Percentiles rank a stretch among this genome's conserved stretches.
phyloP scores from a whole-genome alignment of 2,888 invertebrate species.

The Orchestes rusci region DNA sequence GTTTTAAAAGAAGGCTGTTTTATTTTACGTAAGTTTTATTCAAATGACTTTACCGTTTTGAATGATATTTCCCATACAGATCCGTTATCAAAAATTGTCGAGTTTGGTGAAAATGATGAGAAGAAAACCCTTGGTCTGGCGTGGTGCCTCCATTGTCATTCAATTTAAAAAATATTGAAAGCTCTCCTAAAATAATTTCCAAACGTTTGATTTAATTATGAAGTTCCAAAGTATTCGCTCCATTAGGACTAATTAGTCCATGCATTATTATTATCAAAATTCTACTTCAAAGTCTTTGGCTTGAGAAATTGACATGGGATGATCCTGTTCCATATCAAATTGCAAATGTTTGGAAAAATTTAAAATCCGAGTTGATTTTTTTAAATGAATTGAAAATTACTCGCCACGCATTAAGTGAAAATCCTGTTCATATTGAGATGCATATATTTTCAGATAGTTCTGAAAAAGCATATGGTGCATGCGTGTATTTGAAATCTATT shows the following conservation, averaged over 20 bases:
- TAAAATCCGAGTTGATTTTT: neutral
- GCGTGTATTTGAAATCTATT: neutral
- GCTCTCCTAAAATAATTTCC: no score
- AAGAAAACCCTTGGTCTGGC: slow-evolving; percentile 13
- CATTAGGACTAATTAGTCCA: slow-evolving; percentile 22
- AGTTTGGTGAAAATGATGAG: slow-evolving; percentile 13
- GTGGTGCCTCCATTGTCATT: slow-evolving; percentile 6
- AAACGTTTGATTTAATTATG: slow-evolving; percentile 19
- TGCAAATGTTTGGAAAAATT: slow-evolving; percentile 2
- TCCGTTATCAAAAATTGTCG: slow-evolving; percentile 8
- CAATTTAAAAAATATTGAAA: no score
- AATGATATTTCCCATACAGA: slow-evolving; percentile 6
- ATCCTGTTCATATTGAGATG: no score
- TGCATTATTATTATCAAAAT: no score
- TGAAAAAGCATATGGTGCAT: neutral
- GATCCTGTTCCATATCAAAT: slow-evolving; percentile 8
- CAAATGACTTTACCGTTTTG: slow-evolving; percentile 10
- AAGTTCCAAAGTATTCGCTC: slow-evolving; percentile 24
- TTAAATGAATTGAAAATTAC: slow-evolving; percentile 8
- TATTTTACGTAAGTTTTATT: slow-evolving; percentile 8
- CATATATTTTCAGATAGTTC: neutral
- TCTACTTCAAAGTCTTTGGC: slow-evolving; percentile 23
- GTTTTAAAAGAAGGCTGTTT: slow-evolving; percentile 11
- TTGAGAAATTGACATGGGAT: slow-evolving; percentile 20
- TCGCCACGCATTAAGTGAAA: neutral